Base-by-base conservation (phyloP, 2,113 vertebrate species). In the Eupsittula cactorum region DNA sequence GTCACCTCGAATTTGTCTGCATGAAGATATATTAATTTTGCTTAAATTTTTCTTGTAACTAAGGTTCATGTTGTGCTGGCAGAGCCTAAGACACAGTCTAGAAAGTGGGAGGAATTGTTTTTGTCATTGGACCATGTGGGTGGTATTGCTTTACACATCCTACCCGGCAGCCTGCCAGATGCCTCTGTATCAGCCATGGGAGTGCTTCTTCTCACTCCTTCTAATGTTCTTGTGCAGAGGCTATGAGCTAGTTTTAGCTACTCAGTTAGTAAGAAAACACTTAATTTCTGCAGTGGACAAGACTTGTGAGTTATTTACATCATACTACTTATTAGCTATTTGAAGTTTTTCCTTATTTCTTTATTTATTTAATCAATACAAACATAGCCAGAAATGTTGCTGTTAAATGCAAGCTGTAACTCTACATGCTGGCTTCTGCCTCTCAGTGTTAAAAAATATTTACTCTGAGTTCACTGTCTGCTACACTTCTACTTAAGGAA, bases 21-120 rank as follows among this genome's bases (percentile, higher is more conserved):
- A 60, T 78, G 47, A 73, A 75, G 27, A 65, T 92, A n/a, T 37
- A 85, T 59, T 74, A 82, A 67, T 70, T 92, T 89, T 91, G 15
- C 10, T 65, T 67, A 91, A 80, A 16, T 88, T 94, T 81, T 82
- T 10, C 65, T 52, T 63, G 44, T 74, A 91, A 67, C 55, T 91
- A 64, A 91, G 41, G 59, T 70, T 95, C 71, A 49, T 25, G 31
- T 94, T 80, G 46, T 77, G 41, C 46, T 69, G 68, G 17, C 31
- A 90, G 33, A 87, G 64, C 68, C 88, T 59, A 49, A 88, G 71
- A 68, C 75, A 67, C 23, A 59, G 28, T 41, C 31, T 79, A 77
- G 78, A 63, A 90, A 55, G 46, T 60, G 19, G 63, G 60, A 92
- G 76, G 82, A 82, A 90, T 88, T 94, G 64, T 92, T 94, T 94